Evolutionary conservation across 1,140 invertebrate species (phyloP).

Genomic region (Dendrolimus punctatus): DNA sequence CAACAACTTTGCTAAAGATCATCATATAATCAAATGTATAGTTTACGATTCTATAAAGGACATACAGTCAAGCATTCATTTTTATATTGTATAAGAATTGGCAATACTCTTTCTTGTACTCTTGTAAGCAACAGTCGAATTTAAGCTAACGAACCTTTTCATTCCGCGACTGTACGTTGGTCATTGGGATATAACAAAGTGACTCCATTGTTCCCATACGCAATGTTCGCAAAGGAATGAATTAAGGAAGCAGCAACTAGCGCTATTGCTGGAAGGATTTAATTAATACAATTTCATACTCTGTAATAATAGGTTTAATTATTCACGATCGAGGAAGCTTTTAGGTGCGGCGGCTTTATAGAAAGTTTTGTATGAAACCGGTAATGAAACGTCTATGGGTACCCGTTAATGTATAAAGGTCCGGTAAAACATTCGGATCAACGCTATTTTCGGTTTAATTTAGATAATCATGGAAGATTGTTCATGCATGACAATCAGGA

Average conservation of each 20-base stretch:
- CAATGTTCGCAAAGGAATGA: constrained; percentile 14
- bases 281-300: constrained; percentile 52
- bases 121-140: too few species aligned
- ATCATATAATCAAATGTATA: too few species aligned
- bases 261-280: constrained; percentile 32
- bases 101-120: too few species aligned
- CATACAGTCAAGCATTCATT: too few species aligned
- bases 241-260: constrained; percentile 32
- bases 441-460: constrained; percentile 3
- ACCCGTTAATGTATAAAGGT: constrained; percentile 17
- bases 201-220: background rate
- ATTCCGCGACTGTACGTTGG: too few species aligned
- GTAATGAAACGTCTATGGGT: constrained; percentile 39
- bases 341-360: constrained; percentile 39
- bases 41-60: too few species aligned
- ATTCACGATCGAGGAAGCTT: constrained; percentile 59
- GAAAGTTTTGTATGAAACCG: constrained; percentile 43
- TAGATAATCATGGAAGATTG: background rate
- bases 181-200: background rate
- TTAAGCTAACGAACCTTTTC: too few species aligned
- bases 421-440: constrained; percentile 2
- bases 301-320: constrained; percentile 58
- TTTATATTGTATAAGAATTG: too few species aligned
- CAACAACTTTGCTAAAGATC: too few species aligned
- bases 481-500: too few species aligned